Conservation (phyloP, 92 coral and sea anemone genomes). For the Palythoa grandis region DNA sequence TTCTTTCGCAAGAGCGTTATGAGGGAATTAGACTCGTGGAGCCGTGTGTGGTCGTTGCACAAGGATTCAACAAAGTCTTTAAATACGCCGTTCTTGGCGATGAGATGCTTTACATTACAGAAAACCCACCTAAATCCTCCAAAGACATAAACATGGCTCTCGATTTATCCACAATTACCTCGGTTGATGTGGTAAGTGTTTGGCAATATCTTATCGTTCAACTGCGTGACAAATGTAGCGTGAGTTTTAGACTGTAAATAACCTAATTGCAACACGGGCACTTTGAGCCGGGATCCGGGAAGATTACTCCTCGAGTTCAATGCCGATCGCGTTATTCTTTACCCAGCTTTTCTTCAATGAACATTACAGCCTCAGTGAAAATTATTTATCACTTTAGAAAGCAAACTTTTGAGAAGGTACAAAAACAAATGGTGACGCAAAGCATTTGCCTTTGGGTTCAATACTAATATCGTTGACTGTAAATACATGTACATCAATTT, state of each 20-base stretch:
- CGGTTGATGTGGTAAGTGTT: conserved; percentile 83
- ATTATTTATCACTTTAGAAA: neutral
- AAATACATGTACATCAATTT: too few species aligned
- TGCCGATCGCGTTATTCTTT: neutral
- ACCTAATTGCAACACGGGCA: conserved; percentile 19
- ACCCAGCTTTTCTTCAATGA: neutral
- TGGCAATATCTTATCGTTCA: neutral
- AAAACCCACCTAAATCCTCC: conserved; percentile 87
- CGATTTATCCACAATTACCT: conserved; percentile 79
- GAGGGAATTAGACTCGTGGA: conserved; percentile 91
- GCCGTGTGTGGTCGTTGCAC: conserved; percentile 90
- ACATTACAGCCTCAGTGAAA: neutral
- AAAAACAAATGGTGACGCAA: too few species aligned
- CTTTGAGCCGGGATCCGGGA: neutral
- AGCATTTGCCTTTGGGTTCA: too few species aligned
- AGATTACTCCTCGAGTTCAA: neutral
- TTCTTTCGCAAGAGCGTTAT: conserved; percentile 79
- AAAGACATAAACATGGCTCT: conserved; percentile 83
- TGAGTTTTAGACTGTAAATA: conserved; percentile 22
- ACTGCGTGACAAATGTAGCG: conserved; percentile 39
- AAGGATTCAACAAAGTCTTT: conserved; percentile 86
- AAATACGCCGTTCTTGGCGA: conserved; percentile 91
- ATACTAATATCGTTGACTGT: too few species aligned
- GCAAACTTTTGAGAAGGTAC: neutral
- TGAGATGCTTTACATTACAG: conserved; percentile 89